Conservation (phyloP, 2,113 vertebrate genomes). For the Dendropsophus ebraccatus region DNA sequence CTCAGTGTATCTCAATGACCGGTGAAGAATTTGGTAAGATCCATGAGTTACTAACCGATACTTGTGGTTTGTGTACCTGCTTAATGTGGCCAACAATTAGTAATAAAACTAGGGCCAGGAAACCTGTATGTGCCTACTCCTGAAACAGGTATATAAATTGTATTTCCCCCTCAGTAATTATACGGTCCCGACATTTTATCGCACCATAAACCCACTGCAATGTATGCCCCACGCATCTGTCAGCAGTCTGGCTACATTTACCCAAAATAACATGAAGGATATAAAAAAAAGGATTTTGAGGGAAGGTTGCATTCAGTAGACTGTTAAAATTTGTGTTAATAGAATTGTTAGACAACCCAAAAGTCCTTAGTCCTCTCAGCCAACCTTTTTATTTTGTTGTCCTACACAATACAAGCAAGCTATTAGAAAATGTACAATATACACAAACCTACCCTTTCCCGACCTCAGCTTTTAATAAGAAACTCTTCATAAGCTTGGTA, state of each 20-base stretch:
- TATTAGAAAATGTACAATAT: constrained; percentile 94
- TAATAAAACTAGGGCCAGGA: too few relatives aligned
- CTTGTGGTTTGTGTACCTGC: too few relatives aligned
- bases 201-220: background rate
- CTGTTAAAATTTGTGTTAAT: constrained; percentile 79
- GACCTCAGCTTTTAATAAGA: constrained; percentile 44
- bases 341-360: constrained; percentile 84
- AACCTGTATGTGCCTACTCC: too few relatives aligned
- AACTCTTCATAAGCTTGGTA: background rate
- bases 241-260: constrained; percentile 6
- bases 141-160: background rate
- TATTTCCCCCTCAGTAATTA: too few relatives aligned
- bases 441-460: constrained; percentile 75
- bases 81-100: too few relatives aligned
- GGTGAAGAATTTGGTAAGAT: too few relatives aligned
- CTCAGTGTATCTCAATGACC: background rate
- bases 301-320: constrained; percentile 55
- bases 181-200: background rate
- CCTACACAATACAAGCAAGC: constrained; percentile 86
- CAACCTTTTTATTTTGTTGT: constrained; percentile 78
- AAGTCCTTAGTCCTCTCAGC: constrained; percentile 64
- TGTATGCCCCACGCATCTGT: constrained; percentile 8
- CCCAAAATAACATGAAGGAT: background rate
- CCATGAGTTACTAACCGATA: too few relatives aligned
- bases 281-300: constrained; percentile 3